Evolutionary conservation across 2,888 invertebrate species (phyloP), one percentile per base, ranked within the genome.

Genomic region (Patella pellucida): DNA sequence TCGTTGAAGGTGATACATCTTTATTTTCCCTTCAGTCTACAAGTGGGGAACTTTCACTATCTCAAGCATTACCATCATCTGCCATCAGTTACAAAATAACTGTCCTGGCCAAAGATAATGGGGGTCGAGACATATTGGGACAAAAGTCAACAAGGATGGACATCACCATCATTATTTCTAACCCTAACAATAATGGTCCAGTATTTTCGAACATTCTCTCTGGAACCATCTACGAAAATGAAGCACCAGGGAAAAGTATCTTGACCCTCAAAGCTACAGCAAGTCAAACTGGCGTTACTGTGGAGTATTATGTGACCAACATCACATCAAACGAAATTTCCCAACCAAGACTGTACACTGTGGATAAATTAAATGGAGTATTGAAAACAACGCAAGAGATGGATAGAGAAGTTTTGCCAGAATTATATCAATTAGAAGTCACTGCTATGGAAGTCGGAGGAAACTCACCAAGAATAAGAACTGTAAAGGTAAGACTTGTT

Each of bases 261-360:
- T 91, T 96, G 85, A 95, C 95, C 85, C 94, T 97, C 85, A 94
- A 81, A 52, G 87, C 89, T 9, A 73, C 77, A 12, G 81, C 85
- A 11, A 78, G 76, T 19, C 69, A 68, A 16, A 73, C 68, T 51
- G 79, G 76, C 77, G 82, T 76, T 71, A 79, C 19, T 93, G 93
- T 97, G 90, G 96, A 96, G 91, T 97, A 96, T 92, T 97, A 96
- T 92, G 95, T 97, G 91, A 96, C 96, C 86, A 92, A 92, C 81
- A 91, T 93, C 80, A 92, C 92, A 14, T 84, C 85, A 86, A 77
- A 94, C 94, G 89, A 92, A 91, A 72, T 72, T 19, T 74, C 78
- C 51, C 83, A 82, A 14, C 85, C 84, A 7, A 79, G 84, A 51
- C 82, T 84, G 72, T 89, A 88, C 74, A 71, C 78, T 31, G 82